These are phyloP conservation scores for Symphodus melops DNA, from an alignment of 2,113 vertebrate species.

Conservation along the genomic window DNA sequence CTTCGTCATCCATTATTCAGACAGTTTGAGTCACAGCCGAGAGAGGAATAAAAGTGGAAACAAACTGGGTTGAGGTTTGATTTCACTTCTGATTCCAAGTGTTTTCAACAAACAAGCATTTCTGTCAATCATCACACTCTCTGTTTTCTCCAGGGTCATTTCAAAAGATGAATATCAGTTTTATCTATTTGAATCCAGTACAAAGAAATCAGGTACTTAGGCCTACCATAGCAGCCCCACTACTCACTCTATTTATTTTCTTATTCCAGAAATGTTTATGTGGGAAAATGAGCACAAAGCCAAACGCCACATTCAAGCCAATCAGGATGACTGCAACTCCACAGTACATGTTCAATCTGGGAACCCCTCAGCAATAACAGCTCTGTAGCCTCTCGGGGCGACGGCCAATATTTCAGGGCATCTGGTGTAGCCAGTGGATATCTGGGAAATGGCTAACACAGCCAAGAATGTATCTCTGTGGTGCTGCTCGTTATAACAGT, in stretches of 20 bases:
- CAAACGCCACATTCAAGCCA: background rate
- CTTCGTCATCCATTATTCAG: conserved; percentile 77
- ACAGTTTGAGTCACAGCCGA: conserved; percentile 66
- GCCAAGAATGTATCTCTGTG: too few relatives aligned
- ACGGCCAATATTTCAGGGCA: too few relatives aligned
- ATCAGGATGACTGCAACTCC: background rate
- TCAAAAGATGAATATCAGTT: background rate
- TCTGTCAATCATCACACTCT: background rate
- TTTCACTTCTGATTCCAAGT: background rate
- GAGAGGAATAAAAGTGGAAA: conserved; percentile 31
- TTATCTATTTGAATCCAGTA: background rate
- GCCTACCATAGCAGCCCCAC: background rate
- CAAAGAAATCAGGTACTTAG: background rate
- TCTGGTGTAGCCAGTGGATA: too few relatives aligned
- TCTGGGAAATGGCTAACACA: too few relatives aligned
- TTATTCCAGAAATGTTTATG: background rate
- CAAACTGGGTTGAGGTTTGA: conserved; percentile 24
- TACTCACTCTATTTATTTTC: background rate
- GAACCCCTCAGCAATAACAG: too few relatives aligned
- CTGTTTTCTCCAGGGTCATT: background rate
- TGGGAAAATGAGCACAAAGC: too few relatives aligned
- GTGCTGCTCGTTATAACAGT: too few relatives aligned
- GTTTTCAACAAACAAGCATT: conserved; percentile 21
- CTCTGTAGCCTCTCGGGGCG: too few relatives aligned
- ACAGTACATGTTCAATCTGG: too few relatives aligned